These are phyloP conservation scores for Todiramphus chloris DNA, from an alignment of 2,113 vertebrate genomes.

Conservation along the genomic window DNA sequence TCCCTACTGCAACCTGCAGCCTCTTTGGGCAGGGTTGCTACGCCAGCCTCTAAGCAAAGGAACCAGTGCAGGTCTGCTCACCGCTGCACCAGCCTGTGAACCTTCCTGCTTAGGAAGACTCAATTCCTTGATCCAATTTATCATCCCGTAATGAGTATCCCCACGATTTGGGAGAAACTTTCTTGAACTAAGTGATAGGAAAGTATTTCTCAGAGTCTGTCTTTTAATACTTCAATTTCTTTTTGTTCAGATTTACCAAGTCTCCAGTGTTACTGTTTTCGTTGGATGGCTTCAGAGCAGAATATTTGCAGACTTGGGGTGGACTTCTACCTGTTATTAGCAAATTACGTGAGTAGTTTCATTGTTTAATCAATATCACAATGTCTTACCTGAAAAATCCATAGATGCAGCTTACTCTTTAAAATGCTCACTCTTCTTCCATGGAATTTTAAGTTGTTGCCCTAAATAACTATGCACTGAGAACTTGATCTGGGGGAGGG, in stretches of 20 bases:
- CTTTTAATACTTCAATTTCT: constrained; percentile 50
- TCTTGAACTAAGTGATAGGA: background rate
- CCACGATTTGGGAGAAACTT: background rate
- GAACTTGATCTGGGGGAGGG: background rate
- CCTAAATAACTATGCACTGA: background rate
- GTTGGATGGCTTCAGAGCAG: constrained; percentile 93
- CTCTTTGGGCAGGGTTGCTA: background rate
- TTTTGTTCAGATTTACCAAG: constrained; percentile 82
- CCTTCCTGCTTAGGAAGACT: background rate
- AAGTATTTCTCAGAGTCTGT: background rate
- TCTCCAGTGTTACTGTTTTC: constrained; percentile 91
- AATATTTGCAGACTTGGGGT: constrained; percentile 86
- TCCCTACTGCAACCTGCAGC: background rate
- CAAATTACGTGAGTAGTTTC: constrained; percentile 88
- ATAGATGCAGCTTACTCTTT: background rate
- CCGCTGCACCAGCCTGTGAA: background rate
- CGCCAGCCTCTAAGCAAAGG: fast-evolving
- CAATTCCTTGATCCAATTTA: background rate
- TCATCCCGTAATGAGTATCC: background rate
- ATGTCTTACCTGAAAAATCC: background rate
- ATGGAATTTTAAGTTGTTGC: background rate
- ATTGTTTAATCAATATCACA: background rate
- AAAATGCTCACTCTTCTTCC: background rate
- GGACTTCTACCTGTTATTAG: constrained; percentile 85
- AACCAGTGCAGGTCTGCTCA: fast-evolving